Conservation (phyloP, 2,797 vertebrate species). For the Peromyscus aztecus region DNA sequence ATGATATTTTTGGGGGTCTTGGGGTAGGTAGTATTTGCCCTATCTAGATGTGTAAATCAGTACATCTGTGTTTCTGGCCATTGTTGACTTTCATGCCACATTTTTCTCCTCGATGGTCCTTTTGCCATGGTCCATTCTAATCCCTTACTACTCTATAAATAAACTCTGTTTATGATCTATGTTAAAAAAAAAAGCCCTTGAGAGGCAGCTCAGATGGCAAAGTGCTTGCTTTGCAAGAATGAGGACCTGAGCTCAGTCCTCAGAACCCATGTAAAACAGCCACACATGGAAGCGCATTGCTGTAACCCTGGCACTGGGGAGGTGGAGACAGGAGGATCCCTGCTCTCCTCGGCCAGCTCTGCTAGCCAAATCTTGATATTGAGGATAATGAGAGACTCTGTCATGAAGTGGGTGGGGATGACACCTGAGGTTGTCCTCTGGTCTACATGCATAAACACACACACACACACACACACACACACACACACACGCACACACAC, state of each 20-base stretch:
- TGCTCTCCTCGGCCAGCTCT: background rate
- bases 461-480: background rate
- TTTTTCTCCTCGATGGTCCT: background rate
- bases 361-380: background rate
- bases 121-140: background rate
- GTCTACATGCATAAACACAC: background rate
- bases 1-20: background rate
- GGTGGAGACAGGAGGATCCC: background rate
- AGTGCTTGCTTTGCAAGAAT: background rate
- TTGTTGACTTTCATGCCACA: background rate
- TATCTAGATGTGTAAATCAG: background rate
- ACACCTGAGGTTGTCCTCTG: background rate
- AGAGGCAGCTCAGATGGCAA: background rate
- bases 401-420: background rate
- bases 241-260: background rate
- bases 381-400: background rate
- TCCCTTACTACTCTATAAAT: background rate
- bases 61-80: background rate
- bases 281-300: background rate
- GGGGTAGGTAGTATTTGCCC: background rate
- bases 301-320: background rate
- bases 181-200: background rate
- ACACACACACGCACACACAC: background rate
- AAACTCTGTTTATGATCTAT: background rate
- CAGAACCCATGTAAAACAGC: background rate